Conservation (phyloP, 2,113 vertebrate genomes). For the Synchiropus splendidus region DNA sequence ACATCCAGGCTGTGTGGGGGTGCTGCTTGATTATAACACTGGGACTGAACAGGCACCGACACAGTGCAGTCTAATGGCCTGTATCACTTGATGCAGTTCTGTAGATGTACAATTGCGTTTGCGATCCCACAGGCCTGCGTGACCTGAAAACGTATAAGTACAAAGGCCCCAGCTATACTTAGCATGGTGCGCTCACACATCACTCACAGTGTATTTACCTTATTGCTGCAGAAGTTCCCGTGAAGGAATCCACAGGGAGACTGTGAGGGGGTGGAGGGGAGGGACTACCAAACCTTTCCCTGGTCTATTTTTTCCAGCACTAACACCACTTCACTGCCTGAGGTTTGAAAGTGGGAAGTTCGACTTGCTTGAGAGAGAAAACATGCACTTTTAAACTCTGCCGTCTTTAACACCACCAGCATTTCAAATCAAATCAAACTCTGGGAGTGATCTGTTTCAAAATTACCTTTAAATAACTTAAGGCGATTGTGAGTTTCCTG, state of each 20-base stretch:
- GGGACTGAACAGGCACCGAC: slow-evolving; percentile 16
- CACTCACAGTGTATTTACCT: slow-evolving; percentile 27
- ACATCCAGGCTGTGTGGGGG: slow-evolving; percentile 2
- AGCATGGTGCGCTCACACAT: slow-evolving; percentile 18
- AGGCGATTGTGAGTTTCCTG: too few species aligned
- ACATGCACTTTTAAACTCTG: too few species aligned
- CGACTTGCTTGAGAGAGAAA: too few species aligned
- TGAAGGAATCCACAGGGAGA: slow-evolving; percentile 1
- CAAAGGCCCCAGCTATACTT: slow-evolving; percentile 28
- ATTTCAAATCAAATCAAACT: too few species aligned
- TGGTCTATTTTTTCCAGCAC: too few species aligned
- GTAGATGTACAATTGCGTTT: slow-evolving; percentile 37
- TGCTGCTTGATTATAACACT: slow-evolving; percentile 20
- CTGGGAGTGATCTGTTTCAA: too few species aligned
- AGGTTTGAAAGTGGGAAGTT: too few species aligned
- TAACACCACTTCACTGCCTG: too few species aligned
- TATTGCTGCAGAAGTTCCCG: slow-evolving; percentile 7
- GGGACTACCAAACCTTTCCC: neutral
- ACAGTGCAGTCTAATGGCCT: slow-evolving; percentile 23
- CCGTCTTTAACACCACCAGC: too few species aligned
- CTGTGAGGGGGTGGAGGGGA: neutral
- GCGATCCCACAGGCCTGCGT: slow-evolving; percentile 22
- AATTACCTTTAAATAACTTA: too few species aligned
- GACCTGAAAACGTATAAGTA: slow-evolving; percentile 30
- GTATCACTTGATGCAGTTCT: slow-evolving; percentile 28